Evolutionary conservation across 2,797 vertebrate species (phyloP).

Genomic region (Halcyon smyrnensis): DNA sequence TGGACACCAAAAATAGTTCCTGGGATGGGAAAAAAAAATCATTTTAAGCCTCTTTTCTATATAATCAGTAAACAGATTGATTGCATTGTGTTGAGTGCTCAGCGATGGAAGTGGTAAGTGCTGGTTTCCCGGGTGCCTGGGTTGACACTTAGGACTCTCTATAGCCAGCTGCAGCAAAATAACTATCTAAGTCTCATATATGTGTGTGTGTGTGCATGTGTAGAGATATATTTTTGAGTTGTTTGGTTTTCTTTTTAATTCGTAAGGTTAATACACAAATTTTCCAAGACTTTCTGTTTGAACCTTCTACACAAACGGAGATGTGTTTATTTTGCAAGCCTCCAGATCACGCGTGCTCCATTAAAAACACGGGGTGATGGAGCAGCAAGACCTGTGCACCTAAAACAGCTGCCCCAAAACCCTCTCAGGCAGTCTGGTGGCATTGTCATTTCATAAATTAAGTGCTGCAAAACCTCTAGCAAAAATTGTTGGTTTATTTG

Average conservation of each 20-base stretch:
- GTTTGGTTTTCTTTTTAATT: too few species aligned
- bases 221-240: not conserved
- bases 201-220: rapidly evolving
- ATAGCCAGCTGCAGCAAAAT: not conserved
- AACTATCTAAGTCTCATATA: not conserved
- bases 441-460: not conserved
- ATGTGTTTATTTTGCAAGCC: not conserved
- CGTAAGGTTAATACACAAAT: not conserved
- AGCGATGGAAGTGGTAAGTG: not conserved
- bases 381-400: not conserved
- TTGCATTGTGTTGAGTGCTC: not conserved
- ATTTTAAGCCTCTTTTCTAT: not conserved
- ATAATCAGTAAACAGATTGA: not conserved
- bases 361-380: rapidly evolving
- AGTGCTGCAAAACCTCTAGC: not conserved
- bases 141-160: not conserved
- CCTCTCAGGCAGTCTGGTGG: not conserved
- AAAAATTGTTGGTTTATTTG: not conserved
- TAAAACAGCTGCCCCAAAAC: not conserved
- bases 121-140: not conserved
- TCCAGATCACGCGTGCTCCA: rapidly evolving
- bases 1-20: not conserved
- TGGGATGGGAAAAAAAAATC: not conserved
- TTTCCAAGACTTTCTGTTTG: not conserved
- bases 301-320: not conserved